Evolutionary conservation across 1,140 invertebrate species (phyloP).

Genomic region (Drosophila bipectinata): DNA sequence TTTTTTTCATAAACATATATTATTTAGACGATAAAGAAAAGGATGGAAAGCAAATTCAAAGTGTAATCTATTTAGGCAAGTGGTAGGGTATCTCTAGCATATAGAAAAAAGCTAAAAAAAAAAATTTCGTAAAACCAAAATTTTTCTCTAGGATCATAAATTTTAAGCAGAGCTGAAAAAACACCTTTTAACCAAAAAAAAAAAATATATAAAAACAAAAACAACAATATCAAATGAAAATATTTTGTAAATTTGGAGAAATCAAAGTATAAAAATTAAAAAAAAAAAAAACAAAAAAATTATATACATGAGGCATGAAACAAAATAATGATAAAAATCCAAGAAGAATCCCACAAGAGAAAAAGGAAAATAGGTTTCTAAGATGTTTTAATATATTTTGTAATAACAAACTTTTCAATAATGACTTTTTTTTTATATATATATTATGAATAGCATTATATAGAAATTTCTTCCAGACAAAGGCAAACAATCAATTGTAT

Average conservation of each 20-base stretch:
- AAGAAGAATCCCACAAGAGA: slow-evolving; percentile 9
- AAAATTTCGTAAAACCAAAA: slow-evolving; percentile 55
- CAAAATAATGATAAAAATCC: slow-evolving; percentile 1
- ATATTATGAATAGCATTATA: neutral
- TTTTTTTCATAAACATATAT: too few relatives aligned
- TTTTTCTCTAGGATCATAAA: slow-evolving; percentile 56
- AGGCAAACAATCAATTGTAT: slow-evolving; percentile 1
- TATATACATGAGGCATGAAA: slow-evolving; percentile 16
- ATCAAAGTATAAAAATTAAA: slow-evolving; percentile 40
- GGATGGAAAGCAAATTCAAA: slow-evolving; percentile 19
- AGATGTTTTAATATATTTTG: slow-evolving; percentile 50
- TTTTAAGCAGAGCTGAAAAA: slow-evolving; percentile 51
- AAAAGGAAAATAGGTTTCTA: slow-evolving; percentile 46
- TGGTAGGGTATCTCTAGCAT: slow-evolving; percentile 54
- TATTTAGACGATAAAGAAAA: neutral
- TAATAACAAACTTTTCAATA: slow-evolving; percentile 24
- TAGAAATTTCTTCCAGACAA: slow-evolving; percentile 5
- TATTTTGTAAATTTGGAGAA: slow-evolving; percentile 41
- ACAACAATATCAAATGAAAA: slow-evolving; percentile 27
- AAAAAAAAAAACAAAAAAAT: slow-evolving; percentile 3
- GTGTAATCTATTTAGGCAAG: slow-evolving; percentile 55
- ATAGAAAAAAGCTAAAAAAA: slow-evolving; percentile 40
- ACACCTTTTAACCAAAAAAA: slow-evolving; percentile 21
- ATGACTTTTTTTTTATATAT: neutral
- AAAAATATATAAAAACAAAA: slow-evolving; percentile 24